These are phyloP conservation scores for Dinoponera quadriceps DNA, from an alignment of 1,140 invertebrate species.

Conservation along the genomic window DNA sequence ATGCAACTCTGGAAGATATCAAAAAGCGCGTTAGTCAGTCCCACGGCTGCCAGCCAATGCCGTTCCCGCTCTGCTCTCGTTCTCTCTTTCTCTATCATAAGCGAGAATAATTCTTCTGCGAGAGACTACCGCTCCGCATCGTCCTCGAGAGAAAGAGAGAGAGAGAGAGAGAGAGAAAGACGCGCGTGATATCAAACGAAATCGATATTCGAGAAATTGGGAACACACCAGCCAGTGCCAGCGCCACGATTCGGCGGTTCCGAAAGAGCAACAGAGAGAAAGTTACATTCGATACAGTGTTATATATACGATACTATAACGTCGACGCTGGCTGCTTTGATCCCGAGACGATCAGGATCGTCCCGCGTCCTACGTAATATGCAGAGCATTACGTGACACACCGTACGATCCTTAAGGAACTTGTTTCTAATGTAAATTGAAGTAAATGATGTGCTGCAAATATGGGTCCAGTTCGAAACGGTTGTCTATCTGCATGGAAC, in stretches of 20 bases:
- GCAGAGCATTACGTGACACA: no score
- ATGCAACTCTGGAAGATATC: conserved; percentile 75
- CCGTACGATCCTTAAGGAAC: no score
- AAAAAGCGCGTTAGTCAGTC: not conserved
- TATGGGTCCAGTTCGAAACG: no score
- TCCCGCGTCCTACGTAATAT: no score
- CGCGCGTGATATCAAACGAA: conserved; percentile 14
- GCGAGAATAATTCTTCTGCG: not conserved
- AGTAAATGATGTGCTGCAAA: no score
- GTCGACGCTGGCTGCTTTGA: no score
- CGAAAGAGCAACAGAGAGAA: not conserved
- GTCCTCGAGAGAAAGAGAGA: not conserved
- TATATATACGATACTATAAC: no score
- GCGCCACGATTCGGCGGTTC: no score
- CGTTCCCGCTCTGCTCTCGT: no score
- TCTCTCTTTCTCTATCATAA: conserved; percentile 38
- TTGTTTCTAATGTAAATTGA: no score
- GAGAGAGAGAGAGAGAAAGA: not conserved
- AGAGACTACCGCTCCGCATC: conserved; percentile 2
- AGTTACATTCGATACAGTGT: not conserved
- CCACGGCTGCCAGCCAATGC: not conserved
- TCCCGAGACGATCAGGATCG: no score
- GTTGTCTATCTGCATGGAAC: no score
- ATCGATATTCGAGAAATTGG: conserved; percentile 40
- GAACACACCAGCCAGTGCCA: not conserved